These are phyloP conservation scores for Onychorhynchus coronatus DNA, from an alignment of 2,113 vertebrate genomes.

Conservation along the genomic window DNA sequence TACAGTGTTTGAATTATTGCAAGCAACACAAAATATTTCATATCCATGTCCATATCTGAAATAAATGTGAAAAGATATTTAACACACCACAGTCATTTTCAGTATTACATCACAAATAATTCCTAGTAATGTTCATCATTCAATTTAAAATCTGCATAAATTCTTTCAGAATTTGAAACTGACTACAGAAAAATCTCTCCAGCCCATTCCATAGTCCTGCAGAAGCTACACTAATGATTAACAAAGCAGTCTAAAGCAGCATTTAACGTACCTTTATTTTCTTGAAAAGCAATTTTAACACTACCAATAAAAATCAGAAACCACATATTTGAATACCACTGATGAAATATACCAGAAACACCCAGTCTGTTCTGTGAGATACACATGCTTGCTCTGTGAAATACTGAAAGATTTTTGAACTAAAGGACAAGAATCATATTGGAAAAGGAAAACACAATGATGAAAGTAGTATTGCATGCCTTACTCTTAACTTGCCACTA, in stretches of 20 bases:
- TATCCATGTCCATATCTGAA: slow-evolving; percentile 95
- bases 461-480: neutral
- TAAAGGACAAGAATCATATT: neutral
- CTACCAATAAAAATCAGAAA: neutral
- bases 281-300: neutral
- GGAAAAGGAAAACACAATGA: neutral
- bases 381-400: neutral
- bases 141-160: neutral
- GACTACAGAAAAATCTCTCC: neutral
- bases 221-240: neutral
- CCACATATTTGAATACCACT: neutral
- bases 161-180: neutral
- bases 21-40: slow-evolving; percentile 93
- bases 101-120: neutral
- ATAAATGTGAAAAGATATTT: slow-evolving; percentile 7
- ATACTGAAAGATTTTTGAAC: neutral
- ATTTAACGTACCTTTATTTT: neutral
- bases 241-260: neutral
- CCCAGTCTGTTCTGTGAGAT: neutral
- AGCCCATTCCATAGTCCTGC: neutral
- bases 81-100: neutral
- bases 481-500: neutral
- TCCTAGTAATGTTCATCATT: neutral
- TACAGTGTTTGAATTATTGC: slow-evolving; percentile 81
- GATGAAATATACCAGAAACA: neutral